phyloP scores from a whole-genome alignment of 2,797 vertebrate genomes.

The Eurystomus glaucurus region DNA sequence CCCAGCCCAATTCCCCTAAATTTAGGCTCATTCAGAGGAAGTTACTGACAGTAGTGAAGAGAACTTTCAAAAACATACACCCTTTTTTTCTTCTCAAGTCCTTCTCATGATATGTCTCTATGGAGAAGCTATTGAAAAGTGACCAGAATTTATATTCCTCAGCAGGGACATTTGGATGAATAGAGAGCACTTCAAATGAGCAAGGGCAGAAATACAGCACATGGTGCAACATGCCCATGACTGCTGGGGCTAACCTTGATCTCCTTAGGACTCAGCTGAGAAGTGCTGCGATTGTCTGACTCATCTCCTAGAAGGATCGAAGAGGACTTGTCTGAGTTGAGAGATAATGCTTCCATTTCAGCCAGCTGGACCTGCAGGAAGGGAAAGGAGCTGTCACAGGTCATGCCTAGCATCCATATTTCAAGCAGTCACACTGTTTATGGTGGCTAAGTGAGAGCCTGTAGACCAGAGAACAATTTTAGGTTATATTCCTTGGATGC shows the following conservation, averaged over 20 bases:
- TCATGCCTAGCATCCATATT: not conserved
- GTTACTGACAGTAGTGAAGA: not conserved
- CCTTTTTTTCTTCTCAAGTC: not conserved
- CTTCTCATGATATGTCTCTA: not conserved
- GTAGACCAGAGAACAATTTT: slow-evolving; percentile 56
- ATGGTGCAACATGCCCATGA: not conserved
- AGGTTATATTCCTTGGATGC: slow-evolving; percentile 40
- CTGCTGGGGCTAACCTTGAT: slow-evolving; percentile 83
- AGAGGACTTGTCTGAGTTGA: slow-evolving; percentile 96
- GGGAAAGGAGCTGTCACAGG: slow-evolving; percentile 66
- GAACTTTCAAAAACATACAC: not conserved
- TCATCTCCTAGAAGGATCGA: slow-evolving; percentile 93
- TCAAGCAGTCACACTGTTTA: slow-evolving; percentile 49
- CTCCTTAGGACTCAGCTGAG: slow-evolving; percentile 86
- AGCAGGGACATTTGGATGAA: not conserved
- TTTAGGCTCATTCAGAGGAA: not conserved
- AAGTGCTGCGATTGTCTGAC: slow-evolving; percentile 89
- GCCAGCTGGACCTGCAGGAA: slow-evolving; percentile 93
- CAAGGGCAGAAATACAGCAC: not conserved
- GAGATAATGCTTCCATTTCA: slow-evolving; percentile 95
- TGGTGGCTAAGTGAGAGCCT: slow-evolving; percentile 46
- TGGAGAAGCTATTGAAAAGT: slow-evolving; percentile 16
- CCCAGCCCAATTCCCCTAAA: not conserved
- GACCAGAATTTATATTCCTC: not conserved
- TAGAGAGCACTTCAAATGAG: not conserved